These are phyloP conservation scores for Glareola pratincola DNA, from an alignment of 2,113 vertebrate species.

Conservation along the genomic window DNA sequence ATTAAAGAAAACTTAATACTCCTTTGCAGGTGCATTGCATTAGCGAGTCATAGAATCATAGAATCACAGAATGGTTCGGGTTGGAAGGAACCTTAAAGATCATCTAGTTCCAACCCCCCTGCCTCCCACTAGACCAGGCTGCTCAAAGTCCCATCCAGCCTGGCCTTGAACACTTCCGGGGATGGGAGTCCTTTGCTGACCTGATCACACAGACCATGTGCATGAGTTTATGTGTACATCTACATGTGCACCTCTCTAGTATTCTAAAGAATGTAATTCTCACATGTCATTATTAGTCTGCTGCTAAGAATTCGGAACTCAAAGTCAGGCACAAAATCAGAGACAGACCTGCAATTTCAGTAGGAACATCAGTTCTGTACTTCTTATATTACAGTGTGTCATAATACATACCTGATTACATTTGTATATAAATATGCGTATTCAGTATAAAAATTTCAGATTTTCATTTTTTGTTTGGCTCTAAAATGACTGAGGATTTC, in stretches of 20 bases:
- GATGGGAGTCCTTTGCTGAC: background rate
- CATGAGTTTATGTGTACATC: too few relatives aligned
- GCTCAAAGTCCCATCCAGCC: too few relatives aligned
- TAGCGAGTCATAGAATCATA: background rate
- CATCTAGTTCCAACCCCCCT: too few relatives aligned
- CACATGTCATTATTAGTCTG: background rate
- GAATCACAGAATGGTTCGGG: too few relatives aligned
- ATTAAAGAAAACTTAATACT: background rate
- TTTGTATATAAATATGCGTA: background rate
- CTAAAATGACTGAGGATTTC: background rate
- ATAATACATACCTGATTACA: background rate
- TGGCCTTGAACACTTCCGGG: too few relatives aligned
- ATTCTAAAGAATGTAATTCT: background rate
- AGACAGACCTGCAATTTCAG: background rate
- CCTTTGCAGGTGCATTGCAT: fast-evolving
- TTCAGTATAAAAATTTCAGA: background rate
- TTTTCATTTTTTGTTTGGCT: background rate
- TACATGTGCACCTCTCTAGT: background rate
- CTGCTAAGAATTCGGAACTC: background rate
- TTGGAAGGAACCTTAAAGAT: too few relatives aligned
- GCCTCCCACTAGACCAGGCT: too few relatives aligned
- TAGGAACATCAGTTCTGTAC: background rate
- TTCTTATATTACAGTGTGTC: background rate
- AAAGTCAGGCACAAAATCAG: background rate
- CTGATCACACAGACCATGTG: too few relatives aligned